Conservation (phyloP, 2,113 vertebrate species). For the Sinocyclocheilus grahami region DNA sequence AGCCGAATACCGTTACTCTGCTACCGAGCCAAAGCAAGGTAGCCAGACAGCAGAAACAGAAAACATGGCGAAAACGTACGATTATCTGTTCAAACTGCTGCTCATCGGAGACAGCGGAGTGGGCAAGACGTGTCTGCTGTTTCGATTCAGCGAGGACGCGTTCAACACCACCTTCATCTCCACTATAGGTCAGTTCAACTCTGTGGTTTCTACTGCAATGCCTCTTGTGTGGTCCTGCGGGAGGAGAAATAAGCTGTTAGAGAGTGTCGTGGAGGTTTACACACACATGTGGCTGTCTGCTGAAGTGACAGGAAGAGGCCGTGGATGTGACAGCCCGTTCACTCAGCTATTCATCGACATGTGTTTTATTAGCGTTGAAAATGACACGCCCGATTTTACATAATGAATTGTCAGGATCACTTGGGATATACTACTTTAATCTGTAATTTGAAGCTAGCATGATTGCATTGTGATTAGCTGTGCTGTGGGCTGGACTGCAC, state of each 20-base stretch:
- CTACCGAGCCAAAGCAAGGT: slow-evolving; percentile 20
- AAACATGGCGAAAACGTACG: slow-evolving; percentile 79
- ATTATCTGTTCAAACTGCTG: slow-evolving; percentile 78
- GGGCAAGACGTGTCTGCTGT: slow-evolving; percentile 83
- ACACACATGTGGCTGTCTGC: not conserved
- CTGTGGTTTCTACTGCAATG: not conserved
- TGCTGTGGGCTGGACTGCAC: not conserved
- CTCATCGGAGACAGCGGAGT: slow-evolving; percentile 80
- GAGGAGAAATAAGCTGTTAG: not conserved
- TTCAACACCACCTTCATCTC: slow-evolving; percentile 84
- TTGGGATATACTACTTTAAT: not conserved
- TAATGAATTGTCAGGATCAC: not conserved
- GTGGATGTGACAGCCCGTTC: slow-evolving; percentile 19
- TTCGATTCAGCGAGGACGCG: slow-evolving; percentile 82
- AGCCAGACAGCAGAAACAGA: slow-evolving; percentile 5
- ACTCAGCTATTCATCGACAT: not conserved
- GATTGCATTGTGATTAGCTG: slow-evolving; percentile 16
- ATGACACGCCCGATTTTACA: not conserved
- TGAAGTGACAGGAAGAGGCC: slow-evolving; percentile 46
- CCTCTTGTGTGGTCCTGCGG: not conserved
- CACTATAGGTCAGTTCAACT: slow-evolving; percentile 76
- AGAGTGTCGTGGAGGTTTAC: not conserved
- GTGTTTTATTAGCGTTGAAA: not conserved
- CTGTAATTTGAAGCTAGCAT: slow-evolving; percentile 1
- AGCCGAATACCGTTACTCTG: slow-evolving; percentile 32